A percentile compares a stretch with the other conserved stretches of the same genome.
Conservation (phyloP, 2,797 vertebrate species). For the Lepus oiostolus region DNA sequence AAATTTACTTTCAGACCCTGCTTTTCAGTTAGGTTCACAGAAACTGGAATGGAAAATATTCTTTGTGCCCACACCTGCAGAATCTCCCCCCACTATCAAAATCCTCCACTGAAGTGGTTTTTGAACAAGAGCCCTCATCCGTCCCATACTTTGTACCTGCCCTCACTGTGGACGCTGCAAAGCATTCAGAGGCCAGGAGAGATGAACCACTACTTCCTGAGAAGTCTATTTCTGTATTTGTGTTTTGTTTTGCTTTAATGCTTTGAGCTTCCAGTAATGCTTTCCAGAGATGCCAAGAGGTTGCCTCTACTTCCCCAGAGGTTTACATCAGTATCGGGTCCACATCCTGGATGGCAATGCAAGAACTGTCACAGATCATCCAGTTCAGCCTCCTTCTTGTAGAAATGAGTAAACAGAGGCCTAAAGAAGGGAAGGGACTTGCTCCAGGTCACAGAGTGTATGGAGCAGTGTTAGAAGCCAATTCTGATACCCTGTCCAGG, state of each 20-base stretch:
- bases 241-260: neutral
- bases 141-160: neutral
- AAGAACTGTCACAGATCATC: neutral
- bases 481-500: neutral
- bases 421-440: neutral
- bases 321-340: neutral
- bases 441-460: neutral
- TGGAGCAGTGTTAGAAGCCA: neutral
- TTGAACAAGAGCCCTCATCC: neutral
- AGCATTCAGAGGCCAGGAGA: neutral
- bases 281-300: neutral
- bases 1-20: neutral
- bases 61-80: neutral
- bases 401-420: neutral
- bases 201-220: neutral
- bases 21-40: neutral
- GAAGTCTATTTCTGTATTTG: neutral
- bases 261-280: neutral
- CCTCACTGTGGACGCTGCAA: neutral
- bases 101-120: neutral
- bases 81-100: neutral
- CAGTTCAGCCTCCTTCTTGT: neutral
- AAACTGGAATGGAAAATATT: neutral
- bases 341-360: neutral
- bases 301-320: neutral